Evolutionary conservation across 1,140 invertebrate genomes (phyloP).

Genomic region (Lutraria rhynchaena): DNA sequence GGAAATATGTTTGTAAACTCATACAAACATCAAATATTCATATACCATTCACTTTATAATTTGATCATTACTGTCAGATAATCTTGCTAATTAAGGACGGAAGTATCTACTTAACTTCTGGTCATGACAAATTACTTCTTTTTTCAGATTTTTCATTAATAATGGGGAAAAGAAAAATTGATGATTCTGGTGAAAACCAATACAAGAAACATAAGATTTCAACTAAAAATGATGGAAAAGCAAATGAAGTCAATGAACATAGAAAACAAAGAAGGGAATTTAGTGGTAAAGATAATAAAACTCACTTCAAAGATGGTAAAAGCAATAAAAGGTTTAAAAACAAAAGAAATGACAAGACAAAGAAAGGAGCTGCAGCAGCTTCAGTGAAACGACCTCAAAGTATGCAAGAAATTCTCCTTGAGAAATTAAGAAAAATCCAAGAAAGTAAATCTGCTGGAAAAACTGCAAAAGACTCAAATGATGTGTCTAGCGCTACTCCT

Average conservation of each 20-base stretch:
- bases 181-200: neutral
- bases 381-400: neutral
- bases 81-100: no score
- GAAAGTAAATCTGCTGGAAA: neutral
- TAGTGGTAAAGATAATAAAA: conserved; percentile 36
- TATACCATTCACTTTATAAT: no score
- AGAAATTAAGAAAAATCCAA: conserved; percentile 14
- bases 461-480: neutral
- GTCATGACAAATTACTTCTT: no score
- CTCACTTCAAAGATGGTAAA: neutral
- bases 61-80: no score
- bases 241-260: neutral
- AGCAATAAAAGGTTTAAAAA: neutral
- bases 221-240: conserved; percentile 52
- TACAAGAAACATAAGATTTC: conserved; percentile 14
- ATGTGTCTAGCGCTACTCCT: neutral
- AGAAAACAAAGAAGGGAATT: no score
- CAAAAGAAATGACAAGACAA: conserved; percentile 5
- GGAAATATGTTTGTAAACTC: no score
- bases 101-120: no score
- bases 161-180: conserved; percentile 8
- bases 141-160: neutral
- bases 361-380: conserved; percentile 1
- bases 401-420: neutral
- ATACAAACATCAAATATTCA: no score